Percentiles rank a stretch among this genome's conserved stretches.
Conservation (phyloP, 1,140 invertebrate genomes). For the Procambarus virginalis region DNA sequence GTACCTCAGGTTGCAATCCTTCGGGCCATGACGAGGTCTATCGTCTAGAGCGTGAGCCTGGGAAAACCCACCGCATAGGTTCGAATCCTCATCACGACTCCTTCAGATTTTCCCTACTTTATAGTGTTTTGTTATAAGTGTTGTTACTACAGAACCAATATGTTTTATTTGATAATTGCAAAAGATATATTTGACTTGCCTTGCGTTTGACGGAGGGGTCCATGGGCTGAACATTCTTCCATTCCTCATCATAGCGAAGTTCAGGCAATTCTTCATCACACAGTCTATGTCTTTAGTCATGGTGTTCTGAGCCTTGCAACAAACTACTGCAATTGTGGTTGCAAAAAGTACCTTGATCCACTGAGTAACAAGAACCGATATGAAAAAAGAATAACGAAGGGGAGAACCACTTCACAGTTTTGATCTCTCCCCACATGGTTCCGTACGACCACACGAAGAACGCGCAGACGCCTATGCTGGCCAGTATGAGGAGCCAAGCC, state of each 20-base stretch:
- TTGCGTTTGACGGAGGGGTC: constrained; percentile 28
- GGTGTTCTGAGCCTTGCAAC: constrained; percentile 71
- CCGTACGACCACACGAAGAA: constrained; percentile 78
- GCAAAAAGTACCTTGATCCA: constrained; percentile 75
- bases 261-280: constrained; percentile 75
- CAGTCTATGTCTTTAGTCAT: constrained; percentile 76
- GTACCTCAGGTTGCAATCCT: too few relatives aligned
- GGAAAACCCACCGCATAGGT: too few relatives aligned
- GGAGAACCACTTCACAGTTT: constrained; percentile 78
- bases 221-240: constrained; percentile 31
- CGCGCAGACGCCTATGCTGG: constrained; percentile 73
- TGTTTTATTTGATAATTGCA: too few relatives aligned
- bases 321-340: constrained; percentile 23
- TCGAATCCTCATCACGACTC: too few relatives aligned
- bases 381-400: constrained; percentile 77
- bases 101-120: too few relatives aligned
- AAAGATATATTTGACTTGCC: neutral
- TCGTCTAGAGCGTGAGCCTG: too few relatives aligned
- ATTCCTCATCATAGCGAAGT: constrained; percentile 72
- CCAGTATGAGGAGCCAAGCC: constrained; percentile 75
- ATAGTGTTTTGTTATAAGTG: too few relatives aligned
- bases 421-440: constrained; percentile 77
- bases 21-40: too few relatives aligned
- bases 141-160: too few relatives aligned
- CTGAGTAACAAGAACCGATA: constrained; percentile 77